Conservation (phyloP, 2,797 vertebrate species). For the Hydrophis major region DNA sequence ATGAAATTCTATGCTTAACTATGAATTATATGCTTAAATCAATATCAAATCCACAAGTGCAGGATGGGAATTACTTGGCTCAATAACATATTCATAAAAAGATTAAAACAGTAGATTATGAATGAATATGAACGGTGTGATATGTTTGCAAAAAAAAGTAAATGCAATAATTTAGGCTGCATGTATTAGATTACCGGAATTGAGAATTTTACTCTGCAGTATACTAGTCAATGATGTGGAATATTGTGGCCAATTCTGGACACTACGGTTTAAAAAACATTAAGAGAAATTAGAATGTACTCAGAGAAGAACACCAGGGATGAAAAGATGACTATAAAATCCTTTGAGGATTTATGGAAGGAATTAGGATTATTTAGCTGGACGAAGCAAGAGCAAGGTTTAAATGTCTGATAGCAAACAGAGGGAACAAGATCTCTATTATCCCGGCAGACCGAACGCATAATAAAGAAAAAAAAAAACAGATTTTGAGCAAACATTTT, state of each 20-base stretch:
- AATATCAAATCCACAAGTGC: not conserved
- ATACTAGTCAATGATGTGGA: not conserved
- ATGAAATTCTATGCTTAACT: not conserved
- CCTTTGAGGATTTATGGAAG: not conserved
- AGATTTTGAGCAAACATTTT: not conserved
- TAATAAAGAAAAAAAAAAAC: not conserved
- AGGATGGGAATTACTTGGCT: not conserved
- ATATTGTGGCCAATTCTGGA: not conserved
- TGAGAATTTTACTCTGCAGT: not conserved
- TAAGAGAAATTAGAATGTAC: not conserved
- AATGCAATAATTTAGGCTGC: not conserved
- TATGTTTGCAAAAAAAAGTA: not conserved
- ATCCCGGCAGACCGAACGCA: not conserved
- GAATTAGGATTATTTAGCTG: not conserved
- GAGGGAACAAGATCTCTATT: not conserved
- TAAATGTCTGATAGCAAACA: not conserved
- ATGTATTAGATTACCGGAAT: not conserved
- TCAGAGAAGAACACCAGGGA: not conserved
- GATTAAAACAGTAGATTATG: not conserved
- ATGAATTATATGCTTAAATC: not conserved
- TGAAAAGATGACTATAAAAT: not conserved
- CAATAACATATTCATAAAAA: not conserved
- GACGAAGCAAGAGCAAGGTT: not conserved
- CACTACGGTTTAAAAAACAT: not conserved
- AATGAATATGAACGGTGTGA: not conserved